Conservation (phyloP, 2,888 invertebrate species). For the Clunio marinus region DNA sequence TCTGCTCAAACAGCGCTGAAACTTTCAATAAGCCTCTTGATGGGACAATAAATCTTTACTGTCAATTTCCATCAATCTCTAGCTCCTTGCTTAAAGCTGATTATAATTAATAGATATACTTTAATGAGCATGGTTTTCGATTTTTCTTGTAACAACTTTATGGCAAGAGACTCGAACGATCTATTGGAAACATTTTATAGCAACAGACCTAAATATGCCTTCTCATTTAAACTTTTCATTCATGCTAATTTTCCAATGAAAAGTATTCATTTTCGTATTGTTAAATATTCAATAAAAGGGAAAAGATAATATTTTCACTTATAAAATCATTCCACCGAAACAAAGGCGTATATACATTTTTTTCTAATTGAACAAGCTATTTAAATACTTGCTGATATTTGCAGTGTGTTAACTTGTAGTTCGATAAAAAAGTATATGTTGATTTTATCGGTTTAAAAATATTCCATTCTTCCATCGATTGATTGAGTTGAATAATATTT, state of each 20-base stretch:
- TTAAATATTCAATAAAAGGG: not conserved
- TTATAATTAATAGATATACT: not conserved
- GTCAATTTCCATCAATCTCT: not conserved
- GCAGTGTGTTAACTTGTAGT: not conserved
- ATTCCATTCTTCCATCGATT: slow-evolving; percentile 8
- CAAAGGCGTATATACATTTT: too few species aligned
- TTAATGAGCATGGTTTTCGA: too few species aligned
- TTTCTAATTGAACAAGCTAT: not conserved
- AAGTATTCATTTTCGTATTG: not conserved
- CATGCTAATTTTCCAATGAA: not conserved
- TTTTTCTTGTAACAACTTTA: not conserved
- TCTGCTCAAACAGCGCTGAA: not conserved
- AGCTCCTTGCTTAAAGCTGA: not conserved
- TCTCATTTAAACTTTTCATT: too few species aligned
- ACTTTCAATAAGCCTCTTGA: not conserved
- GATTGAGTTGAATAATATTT: slow-evolving; percentile 2
- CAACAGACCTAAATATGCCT: too few species aligned
- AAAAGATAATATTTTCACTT: slow-evolving; percentile 1
- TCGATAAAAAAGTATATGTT: too few species aligned
- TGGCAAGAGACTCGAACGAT: not conserved
- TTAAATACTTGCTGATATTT: not conserved
- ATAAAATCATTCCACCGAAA: not conserved
- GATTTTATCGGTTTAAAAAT: too few species aligned
- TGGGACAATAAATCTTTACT: not conserved
- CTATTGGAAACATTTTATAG: not conserved